Evolutionary conservation across 2,797 vertebrate species (phyloP).

Genomic region (Microctenopoma steveboyesi): DNA sequence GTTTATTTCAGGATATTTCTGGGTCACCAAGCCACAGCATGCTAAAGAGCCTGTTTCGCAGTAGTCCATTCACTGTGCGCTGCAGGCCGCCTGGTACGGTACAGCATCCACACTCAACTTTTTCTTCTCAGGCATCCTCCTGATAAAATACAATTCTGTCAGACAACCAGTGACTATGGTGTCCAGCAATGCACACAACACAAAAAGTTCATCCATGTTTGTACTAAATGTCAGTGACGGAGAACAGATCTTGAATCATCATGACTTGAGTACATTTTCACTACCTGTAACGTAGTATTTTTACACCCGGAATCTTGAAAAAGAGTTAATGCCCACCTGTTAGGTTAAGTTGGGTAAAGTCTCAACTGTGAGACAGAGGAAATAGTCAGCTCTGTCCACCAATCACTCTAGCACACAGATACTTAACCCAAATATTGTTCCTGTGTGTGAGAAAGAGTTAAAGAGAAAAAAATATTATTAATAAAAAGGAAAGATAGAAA

Average conservation of each 20-base stretch:
- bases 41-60: conserved; percentile 17
- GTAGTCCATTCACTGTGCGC: conserved; percentile 21
- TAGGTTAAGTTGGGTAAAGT: conserved; percentile 22
- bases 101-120: neutral
- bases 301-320: neutral
- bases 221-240: conserved; percentile 7
- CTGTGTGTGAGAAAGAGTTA: conserved; percentile 14
- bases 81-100: conserved; percentile 12
- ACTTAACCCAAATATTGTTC: conserved; percentile 80
- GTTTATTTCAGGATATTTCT: conserved; percentile 25
- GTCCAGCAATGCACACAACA: conserved; percentile 15
- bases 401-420: conserved; percentile 80
- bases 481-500: conserved; percentile 10
- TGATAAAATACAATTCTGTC: conserved; percentile 12
- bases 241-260: conserved; percentile 19
- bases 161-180: conserved; percentile 3
- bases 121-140: conserved; percentile 15
- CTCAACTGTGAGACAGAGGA: conserved; percentile 63
- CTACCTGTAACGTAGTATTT: neutral
- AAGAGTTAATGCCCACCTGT: conserved; percentile 57
- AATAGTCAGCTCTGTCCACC: conserved; percentile 73
- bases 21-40: conserved; percentile 21
- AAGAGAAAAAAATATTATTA: neutral
- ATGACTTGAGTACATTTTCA: conserved; percentile 3
- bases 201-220: neutral